phyloP scores from a whole-genome alignment of 2,113 vertebrate genomes.

The Motacilla tschutschensis region DNA sequence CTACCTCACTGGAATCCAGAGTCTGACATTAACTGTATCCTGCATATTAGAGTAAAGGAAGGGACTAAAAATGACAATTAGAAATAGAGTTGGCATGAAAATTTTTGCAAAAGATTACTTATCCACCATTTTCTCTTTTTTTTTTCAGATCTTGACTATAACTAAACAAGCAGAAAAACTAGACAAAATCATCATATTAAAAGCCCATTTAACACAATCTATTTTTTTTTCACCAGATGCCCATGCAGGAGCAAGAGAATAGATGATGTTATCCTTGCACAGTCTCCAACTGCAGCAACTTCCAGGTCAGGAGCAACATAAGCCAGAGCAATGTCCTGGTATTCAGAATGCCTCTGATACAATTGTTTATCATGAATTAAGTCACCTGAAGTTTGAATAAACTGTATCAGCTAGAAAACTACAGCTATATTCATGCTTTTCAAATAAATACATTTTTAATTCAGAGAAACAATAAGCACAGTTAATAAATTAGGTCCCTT shows the following conservation, averaged over 20 bases:
- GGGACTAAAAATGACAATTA: background rate
- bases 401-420: background rate
- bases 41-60: background rate
- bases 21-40: background rate
- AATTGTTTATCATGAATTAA: background rate
- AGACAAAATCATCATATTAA: background rate
- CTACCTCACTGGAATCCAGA: background rate
- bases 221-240: background rate
- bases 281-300: background rate
- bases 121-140: background rate
- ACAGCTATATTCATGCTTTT: background rate
- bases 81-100: background rate
- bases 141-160: background rate
- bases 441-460: background rate
- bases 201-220: background rate
- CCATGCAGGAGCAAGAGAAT: background rate
- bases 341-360: background rate
- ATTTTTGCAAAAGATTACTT: background rate
- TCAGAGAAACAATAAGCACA: background rate
- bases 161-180: background rate
- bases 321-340: background rate
- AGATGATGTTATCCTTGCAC: background rate
- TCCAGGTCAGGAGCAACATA: background rate
- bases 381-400: background rate
- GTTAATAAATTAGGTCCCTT: background rate